Base-by-base conservation (phyloP, 2,888 invertebrate species). In the Anarsia innoxiella region DNA sequence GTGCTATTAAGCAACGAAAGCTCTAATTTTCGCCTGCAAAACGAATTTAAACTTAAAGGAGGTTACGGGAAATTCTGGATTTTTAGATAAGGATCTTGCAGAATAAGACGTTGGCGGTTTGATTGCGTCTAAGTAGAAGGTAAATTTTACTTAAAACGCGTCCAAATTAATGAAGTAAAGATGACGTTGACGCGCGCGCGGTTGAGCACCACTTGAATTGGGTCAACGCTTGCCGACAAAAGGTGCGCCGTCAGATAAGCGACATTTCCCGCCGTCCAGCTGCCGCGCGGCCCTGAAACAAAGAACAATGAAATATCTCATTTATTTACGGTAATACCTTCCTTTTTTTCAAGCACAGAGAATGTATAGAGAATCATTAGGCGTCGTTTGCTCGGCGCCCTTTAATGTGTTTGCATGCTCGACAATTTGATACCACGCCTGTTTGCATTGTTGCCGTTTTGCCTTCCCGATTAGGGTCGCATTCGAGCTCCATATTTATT, bases 231-330 rank as follows among this genome's bases (percentile, higher is more conserved):
- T 73, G 66, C 71, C 62, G 65, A 76, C 78, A 78, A 83, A 80
- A 83, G 83, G 84, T 82, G 82, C 67, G 78, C 72, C 74, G 70
- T 68, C 70, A 73, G 77, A 82, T 79, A 82, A 80, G 74, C 77
- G 70, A 66, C 71, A 68, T 72, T 75, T 73, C 67, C 76, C 76
- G 72, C 65, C 71, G 72, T 66, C 73, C 77, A 71, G 71, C 75
- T 73, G 74, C 67, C 72, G 66, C 64, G 58, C 61, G 65, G 67
- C 64, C 69, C 66, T 63, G 59, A 76, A 79, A 80, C 77, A 82
- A 80, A 77, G 74, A 74, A 65, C 70, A 69, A 71, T 71, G 69
- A 68, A 75, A 75, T 73, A 68, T 66, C 70, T 69, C 72, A 74
- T 77, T 76, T 75, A 70, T 75, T 76, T 71, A 65, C 66, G 55